Evolutionary conservation across 92 coral and sea anemone species (phyloP).

Genomic region (Porites lobata): DNA sequence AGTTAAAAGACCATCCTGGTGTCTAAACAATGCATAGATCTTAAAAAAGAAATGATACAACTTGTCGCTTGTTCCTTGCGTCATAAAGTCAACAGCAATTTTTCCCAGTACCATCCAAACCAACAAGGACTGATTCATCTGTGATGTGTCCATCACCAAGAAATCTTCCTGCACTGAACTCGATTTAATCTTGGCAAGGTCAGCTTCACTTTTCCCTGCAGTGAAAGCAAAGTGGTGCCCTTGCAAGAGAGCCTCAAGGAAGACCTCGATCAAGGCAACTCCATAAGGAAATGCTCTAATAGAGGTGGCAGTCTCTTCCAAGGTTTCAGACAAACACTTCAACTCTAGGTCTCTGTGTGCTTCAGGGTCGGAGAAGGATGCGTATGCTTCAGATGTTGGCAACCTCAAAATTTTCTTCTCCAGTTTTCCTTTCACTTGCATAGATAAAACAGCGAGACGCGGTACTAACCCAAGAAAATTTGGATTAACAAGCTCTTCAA

Average conservation of each 20-base stretch:
- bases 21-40: not conserved
- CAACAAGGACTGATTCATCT: slow-evolving; percentile 29
- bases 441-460: slow-evolving; percentile 14
- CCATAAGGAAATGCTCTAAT: not conserved
- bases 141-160: slow-evolving; percentile 19
- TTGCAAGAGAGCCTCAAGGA: slow-evolving; percentile 1
- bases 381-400: not conserved
- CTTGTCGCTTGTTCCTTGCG: not conserved
- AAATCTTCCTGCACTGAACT: slow-evolving; percentile 23
- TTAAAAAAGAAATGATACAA: slow-evolving; percentile 5
- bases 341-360: slow-evolving; percentile 14
- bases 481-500: slow-evolving; percentile 6
- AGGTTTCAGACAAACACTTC: slow-evolving; percentile 29
- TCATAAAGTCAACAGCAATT: slow-evolving; percentile 20
- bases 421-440: slow-evolving; percentile 5
- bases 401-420: slow-evolving; percentile 19
- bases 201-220: slow-evolving; percentile 7
- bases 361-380: not conserved
- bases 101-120: slow-evolving; percentile 29
- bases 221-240: slow-evolving; percentile 37
- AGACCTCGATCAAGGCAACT: slow-evolving; percentile 10
- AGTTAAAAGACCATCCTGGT: not conserved
- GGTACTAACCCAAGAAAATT: slow-evolving; percentile 26
- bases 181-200: slow-evolving; percentile 5
- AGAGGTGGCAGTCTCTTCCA: slow-evolving; percentile 23